These are phyloP conservation scores for Didymodactylos carnosus DNA, from an alignment of 2,888 invertebrate genomes.

Conservation along the genomic window DNA sequence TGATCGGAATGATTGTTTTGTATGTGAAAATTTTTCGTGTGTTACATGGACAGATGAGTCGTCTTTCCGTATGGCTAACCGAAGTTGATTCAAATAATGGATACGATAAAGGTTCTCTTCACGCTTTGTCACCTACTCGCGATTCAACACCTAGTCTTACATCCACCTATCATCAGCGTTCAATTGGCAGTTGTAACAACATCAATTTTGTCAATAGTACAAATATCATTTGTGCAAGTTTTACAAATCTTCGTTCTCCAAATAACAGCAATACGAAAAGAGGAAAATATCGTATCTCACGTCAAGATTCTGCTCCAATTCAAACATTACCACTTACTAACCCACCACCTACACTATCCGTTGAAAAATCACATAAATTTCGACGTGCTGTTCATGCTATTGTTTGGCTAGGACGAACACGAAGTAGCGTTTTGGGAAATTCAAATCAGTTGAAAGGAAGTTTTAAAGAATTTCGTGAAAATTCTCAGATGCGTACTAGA, in stretches of 20 bases:
- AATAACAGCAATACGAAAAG: background rate
- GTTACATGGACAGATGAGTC: background rate
- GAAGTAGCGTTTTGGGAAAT: background rate
- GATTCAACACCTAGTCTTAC: background rate
- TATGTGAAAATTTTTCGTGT: background rate
- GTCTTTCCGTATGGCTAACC: background rate
- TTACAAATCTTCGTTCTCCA: background rate
- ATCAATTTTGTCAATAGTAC: background rate
- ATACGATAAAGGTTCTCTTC: too few relatives aligned
- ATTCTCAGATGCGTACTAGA: background rate
- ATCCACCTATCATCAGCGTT: background rate
- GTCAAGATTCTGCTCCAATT: too few relatives aligned
- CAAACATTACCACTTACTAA: background rate
- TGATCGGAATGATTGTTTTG: background rate
- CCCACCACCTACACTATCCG: background rate
- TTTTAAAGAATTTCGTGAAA: constrained; percentile 1
- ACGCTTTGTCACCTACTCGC: too few relatives aligned
- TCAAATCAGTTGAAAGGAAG: too few relatives aligned
- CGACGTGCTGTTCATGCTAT: background rate
- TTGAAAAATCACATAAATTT: background rate
- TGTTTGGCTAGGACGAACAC: background rate
- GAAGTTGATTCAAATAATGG: background rate
- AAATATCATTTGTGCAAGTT: too few relatives aligned
- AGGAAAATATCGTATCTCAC: background rate
- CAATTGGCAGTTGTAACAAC: background rate